A percentile compares a stretch with the other conserved stretches of the same genome.
phyloP scores from a whole-genome alignment of 2,113 vertebrate species.

The Morphnarchus princeps region DNA sequence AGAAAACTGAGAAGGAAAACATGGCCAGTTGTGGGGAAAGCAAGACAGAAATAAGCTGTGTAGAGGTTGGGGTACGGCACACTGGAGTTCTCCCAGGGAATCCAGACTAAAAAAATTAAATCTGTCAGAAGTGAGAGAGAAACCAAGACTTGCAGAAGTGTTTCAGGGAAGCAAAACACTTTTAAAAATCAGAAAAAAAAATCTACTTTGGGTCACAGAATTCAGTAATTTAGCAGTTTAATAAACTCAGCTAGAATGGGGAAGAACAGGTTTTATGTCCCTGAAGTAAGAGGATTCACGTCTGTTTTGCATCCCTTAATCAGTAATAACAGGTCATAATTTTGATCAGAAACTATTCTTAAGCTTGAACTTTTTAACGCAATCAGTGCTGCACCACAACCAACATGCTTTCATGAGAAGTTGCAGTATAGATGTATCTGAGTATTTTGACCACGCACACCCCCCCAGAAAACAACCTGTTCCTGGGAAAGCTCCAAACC shows the following conservation, averaged over 20 bases:
- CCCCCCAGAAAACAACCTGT: neutral
- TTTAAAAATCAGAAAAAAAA: neutral
- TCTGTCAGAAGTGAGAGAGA: neutral
- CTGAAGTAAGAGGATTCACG: too few relatives aligned
- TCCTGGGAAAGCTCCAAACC: neutral
- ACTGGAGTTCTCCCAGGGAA: neutral
- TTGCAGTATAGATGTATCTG: rapidly evolving
- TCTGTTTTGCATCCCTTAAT: neutral
- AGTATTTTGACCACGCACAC: neutral
- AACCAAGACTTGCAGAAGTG: rapidly evolving
- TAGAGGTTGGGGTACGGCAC: rapidly evolving
- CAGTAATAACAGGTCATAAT: too few relatives aligned
- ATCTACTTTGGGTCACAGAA: neutral
- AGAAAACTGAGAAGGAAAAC: neutral
- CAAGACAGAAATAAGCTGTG: neutral
- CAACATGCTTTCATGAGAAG: rapidly evolving
- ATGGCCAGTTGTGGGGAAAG: neutral
- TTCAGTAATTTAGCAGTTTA: too few relatives aligned
- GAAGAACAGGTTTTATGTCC: neutral
- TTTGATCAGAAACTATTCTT: neutral
- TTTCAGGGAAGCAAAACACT: neutral
- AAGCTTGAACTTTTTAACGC: rapidly evolving
- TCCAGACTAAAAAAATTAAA: neutral
- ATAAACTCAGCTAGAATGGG: too few relatives aligned
- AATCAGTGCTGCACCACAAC: neutral